These are phyloP conservation scores for Loris lydekkerianus DNA, from an alignment of 2,797 vertebrate species.

Conservation along the genomic window DNA sequence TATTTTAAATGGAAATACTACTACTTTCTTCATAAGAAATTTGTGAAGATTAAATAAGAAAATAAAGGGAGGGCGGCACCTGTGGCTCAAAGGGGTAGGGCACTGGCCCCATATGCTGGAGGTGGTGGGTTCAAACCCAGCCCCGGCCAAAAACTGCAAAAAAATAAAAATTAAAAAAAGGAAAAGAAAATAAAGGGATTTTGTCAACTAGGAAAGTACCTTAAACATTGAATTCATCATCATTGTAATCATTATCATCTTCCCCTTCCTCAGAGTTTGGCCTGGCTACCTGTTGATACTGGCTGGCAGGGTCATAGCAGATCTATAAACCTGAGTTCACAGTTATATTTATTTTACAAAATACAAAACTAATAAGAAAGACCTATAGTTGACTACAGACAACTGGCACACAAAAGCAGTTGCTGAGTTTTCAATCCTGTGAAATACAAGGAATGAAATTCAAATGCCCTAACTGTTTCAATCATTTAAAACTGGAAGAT, in stretches of 20 bases:
- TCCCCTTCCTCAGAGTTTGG: not conserved
- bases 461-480: not conserved
- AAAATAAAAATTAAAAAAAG: too few species aligned
- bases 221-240: not conserved
- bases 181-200: not conserved
- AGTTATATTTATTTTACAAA: not conserved
- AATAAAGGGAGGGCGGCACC: not conserved
- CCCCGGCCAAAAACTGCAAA: too few species aligned
- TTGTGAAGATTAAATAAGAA: not conserved
- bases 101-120: too few species aligned
- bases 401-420: not conserved
- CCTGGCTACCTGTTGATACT: not conserved
- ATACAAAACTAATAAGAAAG: not conserved
- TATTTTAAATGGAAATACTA: conserved; percentile 15
- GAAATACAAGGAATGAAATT: not conserved
- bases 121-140: too few species aligned
- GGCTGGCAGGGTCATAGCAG: not conserved
- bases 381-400: not conserved
- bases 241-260: not conserved
- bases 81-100: too few species aligned
- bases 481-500: conserved; percentile 14
- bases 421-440: not conserved
- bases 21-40: not conserved
- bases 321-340: not conserved
- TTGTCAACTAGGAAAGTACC: conserved; percentile 16